Conservation (phyloP, 2,113 vertebrate genomes). For the Leptodactylus fuscus region DNA sequence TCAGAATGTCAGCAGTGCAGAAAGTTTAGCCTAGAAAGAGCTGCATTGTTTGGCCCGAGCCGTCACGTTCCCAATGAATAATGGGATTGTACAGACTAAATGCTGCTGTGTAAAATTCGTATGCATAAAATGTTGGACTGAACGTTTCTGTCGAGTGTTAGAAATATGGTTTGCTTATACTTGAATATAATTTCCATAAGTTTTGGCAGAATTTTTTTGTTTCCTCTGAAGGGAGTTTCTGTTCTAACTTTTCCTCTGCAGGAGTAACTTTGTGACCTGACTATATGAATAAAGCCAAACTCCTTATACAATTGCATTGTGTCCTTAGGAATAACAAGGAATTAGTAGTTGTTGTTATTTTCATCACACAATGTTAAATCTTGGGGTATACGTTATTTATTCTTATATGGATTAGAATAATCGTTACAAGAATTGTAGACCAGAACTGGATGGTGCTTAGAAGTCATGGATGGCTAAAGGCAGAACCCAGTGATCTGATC, state of each 20-base stretch:
- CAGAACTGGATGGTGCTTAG: too few species aligned
- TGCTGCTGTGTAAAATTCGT: slow-evolving; percentile 30
- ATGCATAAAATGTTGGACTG: slow-evolving; percentile 15
- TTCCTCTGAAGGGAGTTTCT: background rate
- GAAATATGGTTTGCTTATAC: slow-evolving; percentile 50
- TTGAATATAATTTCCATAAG: slow-evolving; percentile 28
- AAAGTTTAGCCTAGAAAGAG: slow-evolving; percentile 11
- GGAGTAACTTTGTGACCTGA: slow-evolving; percentile 1
- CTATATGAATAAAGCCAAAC: background rate
- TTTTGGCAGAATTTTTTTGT: background rate
- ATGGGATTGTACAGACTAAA: slow-evolving; percentile 20
- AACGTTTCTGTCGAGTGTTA: slow-evolving; percentile 12
- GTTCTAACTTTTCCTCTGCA: slow-evolving; percentile 19
- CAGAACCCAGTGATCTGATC: too few species aligned
- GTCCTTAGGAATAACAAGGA: too few species aligned
- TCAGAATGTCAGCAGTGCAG: slow-evolving; percentile 12
- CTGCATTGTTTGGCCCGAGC: background rate
- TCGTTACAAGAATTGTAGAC: too few species aligned
- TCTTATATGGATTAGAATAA: too few species aligned
- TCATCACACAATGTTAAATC: too few species aligned
- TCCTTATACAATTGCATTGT: too few species aligned
- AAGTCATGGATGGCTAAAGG: too few species aligned
- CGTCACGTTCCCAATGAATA: slow-evolving; percentile 9
- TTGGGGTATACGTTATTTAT: too few species aligned
- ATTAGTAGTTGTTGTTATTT: too few species aligned